Evolutionary conservation across 2,888 invertebrate genomes (phyloP).

Genomic region (Ptilodon capucinus): DNA sequence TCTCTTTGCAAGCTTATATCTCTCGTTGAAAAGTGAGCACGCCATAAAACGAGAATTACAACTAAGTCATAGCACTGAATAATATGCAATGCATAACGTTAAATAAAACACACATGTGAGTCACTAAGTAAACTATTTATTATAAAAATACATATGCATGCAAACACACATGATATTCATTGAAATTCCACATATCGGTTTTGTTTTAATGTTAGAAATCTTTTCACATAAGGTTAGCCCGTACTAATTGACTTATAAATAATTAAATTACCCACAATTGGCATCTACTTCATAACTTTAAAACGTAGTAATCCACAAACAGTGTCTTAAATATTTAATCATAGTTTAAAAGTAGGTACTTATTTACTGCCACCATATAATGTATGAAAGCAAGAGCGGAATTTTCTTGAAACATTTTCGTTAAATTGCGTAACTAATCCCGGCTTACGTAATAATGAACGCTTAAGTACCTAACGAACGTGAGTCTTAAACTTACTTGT

Average conservation of each 20-base stretch:
- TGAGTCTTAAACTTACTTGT: background rate
- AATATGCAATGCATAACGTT: too few species aligned
- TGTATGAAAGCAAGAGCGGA: too few species aligned
- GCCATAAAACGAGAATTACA: too few species aligned
- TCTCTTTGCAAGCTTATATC: too few species aligned
- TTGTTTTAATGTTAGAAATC: conserved; percentile 19
- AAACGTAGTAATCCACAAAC: background rate
- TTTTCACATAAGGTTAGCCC: conserved; percentile 13
- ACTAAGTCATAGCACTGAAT: too few species aligned
- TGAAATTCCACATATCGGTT: conserved; percentile 20
- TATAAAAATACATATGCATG: conserved; percentile 37
- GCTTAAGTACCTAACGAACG: background rate
- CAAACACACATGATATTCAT: conserved; percentile 27
- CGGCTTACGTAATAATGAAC: conserved; percentile 29
- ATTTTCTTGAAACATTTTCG: too few species aligned
- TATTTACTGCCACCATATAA: conserved; percentile 20
- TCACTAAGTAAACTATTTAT: conserved; percentile 30
- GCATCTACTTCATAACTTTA: conserved; percentile 11
- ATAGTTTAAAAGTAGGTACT: conserved; percentile 24
- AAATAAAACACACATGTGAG: conserved; percentile 14
- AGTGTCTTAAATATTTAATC: too few species aligned
- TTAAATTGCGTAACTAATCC: conserved; percentile 46
- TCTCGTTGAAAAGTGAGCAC: too few species aligned
- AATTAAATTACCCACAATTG: background rate
- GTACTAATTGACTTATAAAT: conserved; percentile 27